Evolutionary conservation across 1,140 invertebrate species (phyloP), one percentile per base, ranked within the genome.

Genomic region (Drosophila orena): DNA sequence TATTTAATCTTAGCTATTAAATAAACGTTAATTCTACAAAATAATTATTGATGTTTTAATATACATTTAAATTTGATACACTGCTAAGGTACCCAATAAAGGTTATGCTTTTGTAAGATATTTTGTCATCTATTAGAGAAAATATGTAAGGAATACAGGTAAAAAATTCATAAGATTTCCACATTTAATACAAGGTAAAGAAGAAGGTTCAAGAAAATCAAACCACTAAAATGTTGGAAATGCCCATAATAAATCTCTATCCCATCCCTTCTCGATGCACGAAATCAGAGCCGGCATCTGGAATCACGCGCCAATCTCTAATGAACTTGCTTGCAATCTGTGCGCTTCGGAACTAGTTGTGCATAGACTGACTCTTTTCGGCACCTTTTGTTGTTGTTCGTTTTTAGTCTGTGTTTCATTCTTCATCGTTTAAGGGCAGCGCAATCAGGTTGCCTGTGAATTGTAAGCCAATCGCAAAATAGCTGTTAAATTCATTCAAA

Each of bases 341-440:
- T 44, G 46, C 55, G 37, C 22, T 44, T 20, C 12, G 34, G 77
- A 79, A 66, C 77, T 44, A 68, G 40, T 50, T 65, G 14, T 44
- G n/a, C 14, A 22, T 42, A 30, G 64, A 77, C 53, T 72, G 57
- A 66, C 66, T 84, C 81, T 52, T 60, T 52, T 59, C 47, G 15
- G 17, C 42, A 60, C 52, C 65, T 66, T 62, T 80, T 84, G 81
- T 84, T 83, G 77, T 83, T 85, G 77, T 72, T 56, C 54, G 46
- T 54, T 43, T 61, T 83, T 80, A 77, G 81, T 73, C 77, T 77
- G 77, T 68, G 77, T 86, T 85, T 77, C 81, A 85, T 44, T 65
- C 81, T 79, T 57, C 57, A 64, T 44, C 65, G 54, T 59, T 59
- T 62, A 62, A 62, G 56, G 72, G 61, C 66, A 59, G 53, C 47